These are phyloP conservation scores for Onychostruthus taczanowskii DNA, from an alignment of 2,113 vertebrate genomes.

Conservation along the genomic window DNA sequence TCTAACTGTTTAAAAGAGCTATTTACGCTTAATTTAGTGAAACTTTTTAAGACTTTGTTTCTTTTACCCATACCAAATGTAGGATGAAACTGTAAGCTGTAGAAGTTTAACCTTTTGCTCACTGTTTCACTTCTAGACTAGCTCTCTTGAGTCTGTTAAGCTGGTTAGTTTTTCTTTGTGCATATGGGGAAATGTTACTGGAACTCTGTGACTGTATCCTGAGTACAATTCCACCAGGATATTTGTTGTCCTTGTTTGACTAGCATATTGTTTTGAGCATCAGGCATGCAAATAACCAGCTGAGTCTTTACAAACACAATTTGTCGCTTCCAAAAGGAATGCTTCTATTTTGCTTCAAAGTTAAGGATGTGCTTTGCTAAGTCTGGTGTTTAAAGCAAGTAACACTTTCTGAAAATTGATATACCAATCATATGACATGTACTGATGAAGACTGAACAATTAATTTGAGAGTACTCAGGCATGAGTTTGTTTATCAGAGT, in stretches of 20 bases:
- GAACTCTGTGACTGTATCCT: background rate
- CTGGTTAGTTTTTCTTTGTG: background rate
- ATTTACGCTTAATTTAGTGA: background rate
- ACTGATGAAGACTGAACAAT: background rate
- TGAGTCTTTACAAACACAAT: background rate
- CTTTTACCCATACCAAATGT: background rate
- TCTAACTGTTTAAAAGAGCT: background rate
- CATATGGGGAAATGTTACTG: background rate
- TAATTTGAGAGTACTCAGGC: background rate
- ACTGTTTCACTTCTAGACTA: background rate
- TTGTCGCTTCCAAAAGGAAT: background rate
- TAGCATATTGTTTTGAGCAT: background rate
- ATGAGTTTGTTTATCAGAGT: background rate
- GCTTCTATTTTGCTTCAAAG: background rate
- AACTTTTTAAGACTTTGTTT: background rate
- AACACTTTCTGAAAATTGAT: background rate
- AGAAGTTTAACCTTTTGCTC: background rate
- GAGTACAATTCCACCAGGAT: background rate
- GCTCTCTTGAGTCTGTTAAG: background rate
- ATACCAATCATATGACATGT: background rate
- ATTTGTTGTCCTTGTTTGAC: background rate
- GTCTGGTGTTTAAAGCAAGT: background rate
- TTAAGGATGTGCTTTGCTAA: background rate
- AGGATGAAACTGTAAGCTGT: background rate
- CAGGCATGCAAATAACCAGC: background rate